These are phyloP conservation scores for Campoletis sonorensis DNA, from an alignment of 1,140 invertebrate species.

Conservation along the genomic window DNA sequence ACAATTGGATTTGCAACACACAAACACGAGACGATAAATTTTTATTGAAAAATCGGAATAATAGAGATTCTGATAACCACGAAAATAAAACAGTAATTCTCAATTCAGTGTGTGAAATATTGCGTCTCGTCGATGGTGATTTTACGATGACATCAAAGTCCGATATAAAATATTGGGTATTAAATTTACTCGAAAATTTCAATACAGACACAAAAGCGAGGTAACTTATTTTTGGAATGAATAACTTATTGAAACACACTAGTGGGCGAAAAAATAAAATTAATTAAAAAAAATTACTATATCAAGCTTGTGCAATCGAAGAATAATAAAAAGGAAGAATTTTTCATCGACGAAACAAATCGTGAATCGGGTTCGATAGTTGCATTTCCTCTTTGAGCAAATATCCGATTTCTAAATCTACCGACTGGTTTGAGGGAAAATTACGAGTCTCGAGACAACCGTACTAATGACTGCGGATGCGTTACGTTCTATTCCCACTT, in stretches of 20 bases:
- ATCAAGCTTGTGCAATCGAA: neutral
- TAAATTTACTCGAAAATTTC: too few species aligned
- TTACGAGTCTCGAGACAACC: slow-evolving; percentile 5
- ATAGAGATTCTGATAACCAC: neutral
- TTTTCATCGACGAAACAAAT: neutral
- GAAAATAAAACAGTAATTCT: neutral
- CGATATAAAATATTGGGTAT: too few species aligned
- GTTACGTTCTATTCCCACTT: neutral
- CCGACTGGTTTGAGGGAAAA: slow-evolving; percentile 8
- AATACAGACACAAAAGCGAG: too few species aligned
- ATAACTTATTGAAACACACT: too few species aligned
- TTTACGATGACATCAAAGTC: too few species aligned
- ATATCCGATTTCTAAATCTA: slow-evolving; percentile 16
- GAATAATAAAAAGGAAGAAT: neutral
- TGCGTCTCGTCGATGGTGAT: too few species aligned
- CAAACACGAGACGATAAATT: neutral
- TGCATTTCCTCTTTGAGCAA: neutral
- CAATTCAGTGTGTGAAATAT: neutral
- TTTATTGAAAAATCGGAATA: neutral
- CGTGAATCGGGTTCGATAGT: neutral
- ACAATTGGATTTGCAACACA: too few species aligned
- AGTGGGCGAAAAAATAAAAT: too few species aligned
- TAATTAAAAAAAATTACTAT: neutral
- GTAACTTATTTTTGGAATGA: too few species aligned
- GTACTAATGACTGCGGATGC: neutral